Base-by-base conservation (phyloP, 2,797 vertebrate genomes). In the Megalops cyprinoides region DNA sequence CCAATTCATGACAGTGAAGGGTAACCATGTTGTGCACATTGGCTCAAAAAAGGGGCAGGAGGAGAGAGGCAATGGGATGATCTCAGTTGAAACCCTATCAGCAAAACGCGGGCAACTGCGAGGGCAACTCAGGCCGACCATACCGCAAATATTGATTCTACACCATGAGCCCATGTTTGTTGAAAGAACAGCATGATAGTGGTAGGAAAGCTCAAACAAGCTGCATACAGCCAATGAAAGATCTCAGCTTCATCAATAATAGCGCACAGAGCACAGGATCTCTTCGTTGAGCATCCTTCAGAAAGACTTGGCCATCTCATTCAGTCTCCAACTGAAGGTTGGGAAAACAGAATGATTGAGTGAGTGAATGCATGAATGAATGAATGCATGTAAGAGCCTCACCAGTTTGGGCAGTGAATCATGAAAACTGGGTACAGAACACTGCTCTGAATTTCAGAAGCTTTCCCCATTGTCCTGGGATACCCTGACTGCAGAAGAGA, bases 131-230 rank as follows among this genome's bases (percentile, higher is more conserved):
- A 53, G 9, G 31, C 28, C 39, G 51, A 39, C 51, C 31, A 76
- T n/a, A 56, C 23, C 77, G 39, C 75, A 77, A 56, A 37, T 20
- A 58, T 23, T 77, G 49, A 55, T 37, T 76, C 74, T 55, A 28
- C 25, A 51, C 25, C 20, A 14, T 71, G 15, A 71, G 5, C 14
- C 4, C 18, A 42, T 62, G 69, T 55, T 4, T 51, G 20, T 31
- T 75, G 25, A 8, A 51, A 46, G 44, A 25, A 44, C 44, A 51
- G 14, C 15, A 75, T 28, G 20, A 31, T 18, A 62, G 9, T 46
- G 34, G 58, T 28, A 34, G 25, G 58, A 62, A 28, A 62, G 14
- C 58, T 62, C 25, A 8, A 62, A 3, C 3, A 25, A 12, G 15
- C 12, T 28, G 34, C 20, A 56, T 56, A n/a, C 9, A 56, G 58